Conservation (phyloP, 2,797 vertebrate species). For the Vireo griseus region DNA sequence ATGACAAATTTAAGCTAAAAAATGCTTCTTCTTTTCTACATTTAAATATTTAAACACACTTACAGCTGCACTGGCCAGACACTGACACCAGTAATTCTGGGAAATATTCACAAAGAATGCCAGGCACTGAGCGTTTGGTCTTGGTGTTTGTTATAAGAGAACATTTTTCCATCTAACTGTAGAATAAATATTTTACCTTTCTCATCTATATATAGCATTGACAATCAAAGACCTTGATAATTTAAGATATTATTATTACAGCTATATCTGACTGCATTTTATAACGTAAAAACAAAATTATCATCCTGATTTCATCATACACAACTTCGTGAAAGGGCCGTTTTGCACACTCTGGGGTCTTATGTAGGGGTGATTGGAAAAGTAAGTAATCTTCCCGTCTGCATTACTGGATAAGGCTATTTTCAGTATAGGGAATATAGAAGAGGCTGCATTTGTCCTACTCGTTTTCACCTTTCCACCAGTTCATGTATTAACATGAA, state of each 20-base stretch:
- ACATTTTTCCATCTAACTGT: neutral
- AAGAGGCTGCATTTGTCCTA: neutral
- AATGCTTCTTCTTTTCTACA: neutral
- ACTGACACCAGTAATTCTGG: neutral
- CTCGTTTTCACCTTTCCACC: neutral
- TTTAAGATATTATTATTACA: neutral
- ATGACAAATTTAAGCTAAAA: neutral
- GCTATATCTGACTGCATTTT: neutral
- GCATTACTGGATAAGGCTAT: neutral
- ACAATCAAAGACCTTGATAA: neutral
- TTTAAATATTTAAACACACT: neutral
- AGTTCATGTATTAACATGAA: neutral
- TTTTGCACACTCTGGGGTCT: neutral
- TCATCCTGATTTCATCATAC: neutral
- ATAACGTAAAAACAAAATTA: neutral
- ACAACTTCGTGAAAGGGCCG: neutral
- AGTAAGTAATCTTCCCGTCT: neutral
- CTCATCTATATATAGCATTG: neutral
- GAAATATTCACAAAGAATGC: neutral
- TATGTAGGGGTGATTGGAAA: neutral
- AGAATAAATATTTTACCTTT: neutral
- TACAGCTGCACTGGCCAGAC: neutral
- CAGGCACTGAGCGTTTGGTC: fast-evolving
- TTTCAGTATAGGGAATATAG: neutral
- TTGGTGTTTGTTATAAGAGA: neutral